These are phyloP conservation scores for Brassicogethes aeneus DNA, from an alignment of 2,888 invertebrate species.

Conservation along the genomic window DNA sequence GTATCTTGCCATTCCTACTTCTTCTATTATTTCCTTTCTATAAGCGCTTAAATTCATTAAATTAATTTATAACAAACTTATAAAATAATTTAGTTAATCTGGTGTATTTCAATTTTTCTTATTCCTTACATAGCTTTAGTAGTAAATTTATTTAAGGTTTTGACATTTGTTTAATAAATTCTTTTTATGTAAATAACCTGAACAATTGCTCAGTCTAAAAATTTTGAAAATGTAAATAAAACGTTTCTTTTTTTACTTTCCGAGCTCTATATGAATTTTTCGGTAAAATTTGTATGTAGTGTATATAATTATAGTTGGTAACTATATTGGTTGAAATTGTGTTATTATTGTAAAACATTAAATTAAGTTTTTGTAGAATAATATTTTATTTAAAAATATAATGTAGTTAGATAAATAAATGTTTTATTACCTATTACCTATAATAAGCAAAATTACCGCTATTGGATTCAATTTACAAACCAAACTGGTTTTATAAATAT, in stretches of 20 bases:
- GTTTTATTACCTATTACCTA: too few species aligned
- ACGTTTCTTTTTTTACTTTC: slow-evolving; percentile 7
- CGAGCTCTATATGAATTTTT: too few species aligned
- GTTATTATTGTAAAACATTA: slow-evolving; percentile 7
- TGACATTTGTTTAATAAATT: slow-evolving; percentile 12
- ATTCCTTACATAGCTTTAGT: neutral
- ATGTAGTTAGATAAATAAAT: neutral
- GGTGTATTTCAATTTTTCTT: slow-evolving; percentile 4
- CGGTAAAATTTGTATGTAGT: slow-evolving; percentile 18
- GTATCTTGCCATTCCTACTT: slow-evolving; percentile 16
- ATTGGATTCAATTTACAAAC: too few species aligned
- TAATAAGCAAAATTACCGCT: too few species aligned
- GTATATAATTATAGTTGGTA: slow-evolving; percentile 16
- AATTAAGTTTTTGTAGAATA: slow-evolving; percentile 10
- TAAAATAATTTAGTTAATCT: slow-evolving; percentile 5
- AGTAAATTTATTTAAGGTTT: slow-evolving; percentile 1
- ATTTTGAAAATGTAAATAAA: slow-evolving; percentile 13
- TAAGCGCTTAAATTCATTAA: too few species aligned
- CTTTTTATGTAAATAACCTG: slow-evolving; percentile 29
- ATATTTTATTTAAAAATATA: slow-evolving; percentile 11
- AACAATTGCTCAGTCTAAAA: slow-evolving; percentile 30
- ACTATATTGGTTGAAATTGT: slow-evolving; percentile 16
- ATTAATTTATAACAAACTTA: neutral
- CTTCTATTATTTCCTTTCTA: slow-evolving; percentile 5
- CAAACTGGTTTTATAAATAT: too few species aligned